A percentile compares a stretch with the other conserved stretches of the same genome.
Conservation (phyloP, 1,140 invertebrate species). For the Sesamia nonagrioides region DNA sequence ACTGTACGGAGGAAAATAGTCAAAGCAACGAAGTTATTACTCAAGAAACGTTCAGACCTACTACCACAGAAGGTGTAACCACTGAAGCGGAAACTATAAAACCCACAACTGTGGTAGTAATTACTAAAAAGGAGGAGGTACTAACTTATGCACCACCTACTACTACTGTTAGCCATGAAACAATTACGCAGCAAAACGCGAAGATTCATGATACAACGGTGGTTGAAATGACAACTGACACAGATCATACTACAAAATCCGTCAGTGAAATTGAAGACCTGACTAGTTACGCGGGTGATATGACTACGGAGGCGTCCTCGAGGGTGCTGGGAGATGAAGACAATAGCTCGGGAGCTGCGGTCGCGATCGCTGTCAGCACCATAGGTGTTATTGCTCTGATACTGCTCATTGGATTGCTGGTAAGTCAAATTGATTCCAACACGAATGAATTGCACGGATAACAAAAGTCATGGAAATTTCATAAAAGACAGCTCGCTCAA, state of each 20-base stretch:
- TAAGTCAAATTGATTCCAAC: constrained; percentile 60
- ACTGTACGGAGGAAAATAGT: constrained; percentile 72
- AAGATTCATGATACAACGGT: constrained; percentile 49
- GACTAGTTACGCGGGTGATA: constrained; percentile 68
- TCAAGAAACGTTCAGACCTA: constrained; percentile 50
- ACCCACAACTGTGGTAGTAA: constrained; percentile 50
- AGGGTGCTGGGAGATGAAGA: constrained; percentile 67
- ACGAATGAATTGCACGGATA: neutral
- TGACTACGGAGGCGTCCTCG: constrained; percentile 76
- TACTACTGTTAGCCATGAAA: constrained; percentile 42
- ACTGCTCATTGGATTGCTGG: constrained; percentile 80
- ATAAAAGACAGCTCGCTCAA: too few species aligned
- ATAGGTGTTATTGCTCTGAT: constrained; percentile 82
- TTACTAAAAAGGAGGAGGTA: neutral
- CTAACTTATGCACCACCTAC: constrained; percentile 12
- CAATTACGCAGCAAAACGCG: constrained; percentile 52
- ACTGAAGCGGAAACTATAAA: constrained; percentile 54
- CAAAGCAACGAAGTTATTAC: constrained; percentile 75
- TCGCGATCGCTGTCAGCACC: constrained; percentile 81
- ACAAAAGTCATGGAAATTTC: neutral
- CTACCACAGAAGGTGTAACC: constrained; percentile 51
- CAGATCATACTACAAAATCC: constrained; percentile 60
- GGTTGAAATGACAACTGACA: constrained; percentile 58
- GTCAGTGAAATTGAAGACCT: constrained; percentile 71
- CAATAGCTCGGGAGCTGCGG: constrained; percentile 74